Evolutionary conservation across 1,140 invertebrate genomes (phyloP), one percentile per base, ranked within the genome.

Genomic region (Leptoteleia sp.): DNA sequence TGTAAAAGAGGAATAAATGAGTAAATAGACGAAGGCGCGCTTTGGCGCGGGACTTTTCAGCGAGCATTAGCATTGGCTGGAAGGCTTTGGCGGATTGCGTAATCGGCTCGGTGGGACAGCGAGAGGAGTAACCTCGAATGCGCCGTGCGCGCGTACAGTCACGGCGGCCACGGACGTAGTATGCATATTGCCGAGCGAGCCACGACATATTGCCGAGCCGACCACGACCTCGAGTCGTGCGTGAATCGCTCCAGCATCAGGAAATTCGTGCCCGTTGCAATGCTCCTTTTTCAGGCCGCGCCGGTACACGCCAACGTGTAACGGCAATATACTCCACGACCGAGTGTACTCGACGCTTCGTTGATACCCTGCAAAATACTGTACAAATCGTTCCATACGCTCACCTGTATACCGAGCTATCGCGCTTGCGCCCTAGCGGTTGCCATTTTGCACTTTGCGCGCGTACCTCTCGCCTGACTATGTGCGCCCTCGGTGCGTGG

Each of bases 251-350:
- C 68, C 62, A 64, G 76, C 62, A 73, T 73, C 62, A 70, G 76
- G 70, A 79, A 79, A 79, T 62, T 73, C 61, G 76, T 70, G 73
- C 38, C 50, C 62, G 55, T 70, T 54, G 68, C 48, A 48, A 13
- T 73, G 76, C 68, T 79, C 64, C 62, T 79, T 79, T 79, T 79
- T 73, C 76, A 79, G 47, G 68, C 76, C 68, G 57, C 55, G 76
- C 55, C 76, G 55, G 37, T 73, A 70, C 76, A 64, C 40, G 64
- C 48, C 70, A n/a, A 59, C 76, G 52, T 79, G 76, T 75, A 70
- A 73, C 70, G 76, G 70, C 70, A 70, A 65, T 70, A 70, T 67
- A 79, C 67, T 57, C n/a, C n/a, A n/a, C n/a, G n/a, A n/a, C n/a
- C n/a, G n/a, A 67, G 55, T 62, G 76, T 9, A 40, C 61, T 61